Evolutionary conservation across 2,888 invertebrate species (phyloP).

Genomic region (Rosalia funebris): DNA sequence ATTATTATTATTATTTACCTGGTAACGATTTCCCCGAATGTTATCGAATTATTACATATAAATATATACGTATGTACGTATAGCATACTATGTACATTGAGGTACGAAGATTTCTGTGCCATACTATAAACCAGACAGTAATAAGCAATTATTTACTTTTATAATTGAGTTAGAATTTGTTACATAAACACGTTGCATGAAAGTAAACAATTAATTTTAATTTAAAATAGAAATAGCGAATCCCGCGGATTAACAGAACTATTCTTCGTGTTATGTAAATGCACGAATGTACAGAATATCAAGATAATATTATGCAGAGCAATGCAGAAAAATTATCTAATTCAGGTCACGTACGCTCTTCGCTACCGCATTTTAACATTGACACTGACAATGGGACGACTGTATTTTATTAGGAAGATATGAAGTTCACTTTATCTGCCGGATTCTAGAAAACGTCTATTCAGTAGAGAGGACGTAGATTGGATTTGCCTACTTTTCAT

Average conservation of each 20-base stretch:
- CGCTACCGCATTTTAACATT: conserved; percentile 11
- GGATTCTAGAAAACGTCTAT: too few relatives aligned
- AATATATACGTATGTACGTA: too few relatives aligned
- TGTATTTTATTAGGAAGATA: not conserved
- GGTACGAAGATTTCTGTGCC: too few relatives aligned
- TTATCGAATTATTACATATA: too few relatives aligned
- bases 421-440: not conserved
- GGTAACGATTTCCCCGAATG: too few relatives aligned
- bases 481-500: too few relatives aligned
- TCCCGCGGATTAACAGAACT: not conserved
- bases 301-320: conserved; percentile 3
- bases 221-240: not conserved
- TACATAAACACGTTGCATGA: not conserved
- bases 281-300: not conserved
- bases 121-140: too few relatives aligned
- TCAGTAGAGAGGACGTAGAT: too few relatives aligned
- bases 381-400: conserved; percentile 3
- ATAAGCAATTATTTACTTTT: too few relatives aligned
- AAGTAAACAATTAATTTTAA: not conserved
- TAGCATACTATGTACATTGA: too few relatives aligned
- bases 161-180: not conserved
- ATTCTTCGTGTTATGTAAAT: not conserved
- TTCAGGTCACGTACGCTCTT: conserved; percentile 9
- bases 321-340: conserved; percentile 1
- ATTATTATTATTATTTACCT: too few relatives aligned